Evolutionary conservation across 2,113 vertebrate species (phyloP), one percentile per base, ranked within the genome.

Genomic region (Labeo rohita): DNA sequence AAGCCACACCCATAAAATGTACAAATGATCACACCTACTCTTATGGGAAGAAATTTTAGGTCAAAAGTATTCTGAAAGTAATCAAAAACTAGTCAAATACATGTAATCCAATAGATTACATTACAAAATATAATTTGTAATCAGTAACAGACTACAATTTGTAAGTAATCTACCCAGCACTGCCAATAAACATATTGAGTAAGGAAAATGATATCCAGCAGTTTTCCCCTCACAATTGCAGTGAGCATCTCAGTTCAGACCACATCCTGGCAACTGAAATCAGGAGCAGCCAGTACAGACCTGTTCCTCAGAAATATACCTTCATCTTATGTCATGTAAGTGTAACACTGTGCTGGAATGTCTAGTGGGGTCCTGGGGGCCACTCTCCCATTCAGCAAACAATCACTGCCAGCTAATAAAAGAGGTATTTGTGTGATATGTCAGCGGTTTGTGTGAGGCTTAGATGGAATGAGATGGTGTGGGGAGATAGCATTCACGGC

Each of bases 351-450:
- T 92, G 92, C 94, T 95, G 96, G 95, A 96, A 96, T 93, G 73
- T 92, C 94, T 92, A 91, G 87, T 12, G 52, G 91, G 92, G 94
- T 95, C 95, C 95, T 94, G 94, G 95, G 91, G 93, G 89, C 91
- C 90, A 85, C 94, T 93, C 93, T 86, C 93, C 94, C 87, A 91
- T 95, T 95, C 93, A 94, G 95, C 95, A 96, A 95, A 96, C 95
- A 93, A 96, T 95, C 94, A 90, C 95, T 96, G 96, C 95, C 96
- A 95, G 94, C 92, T 91, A 94, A 96, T 97, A 96, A 97, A 97
- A 96, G 96, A 95, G 94, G 94, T 93, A 91, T 98, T 97, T 97
- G 95, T 97, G 95, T 65, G 93, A 94, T 94, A 95, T 96, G 96
- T 96, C 95, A 95, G 95, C 94, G 73, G 95, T 95, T 95, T 95